Evolutionary conservation across 2,113 vertebrate genomes (phyloP).

Genomic region (Orcinus orca): DNA sequence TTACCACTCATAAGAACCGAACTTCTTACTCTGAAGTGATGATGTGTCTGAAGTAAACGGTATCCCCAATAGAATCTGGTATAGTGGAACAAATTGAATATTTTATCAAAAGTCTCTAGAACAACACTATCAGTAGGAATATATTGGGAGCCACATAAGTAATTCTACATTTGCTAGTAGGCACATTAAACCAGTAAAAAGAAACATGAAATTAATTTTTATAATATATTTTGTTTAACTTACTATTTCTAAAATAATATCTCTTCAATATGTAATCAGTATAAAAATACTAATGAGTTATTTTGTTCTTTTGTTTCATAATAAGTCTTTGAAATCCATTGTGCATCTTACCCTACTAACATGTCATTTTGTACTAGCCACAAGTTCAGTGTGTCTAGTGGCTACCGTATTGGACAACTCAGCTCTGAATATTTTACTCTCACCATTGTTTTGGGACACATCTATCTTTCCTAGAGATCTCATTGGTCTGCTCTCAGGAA

Average conservation of each 20-base stretch:
- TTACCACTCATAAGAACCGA: background rate
- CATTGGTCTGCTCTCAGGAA: background rate
- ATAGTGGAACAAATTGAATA: background rate
- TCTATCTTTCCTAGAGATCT: background rate
- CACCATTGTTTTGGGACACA: background rate
- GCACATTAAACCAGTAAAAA: background rate
- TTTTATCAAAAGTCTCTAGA: background rate
- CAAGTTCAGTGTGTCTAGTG: background rate
- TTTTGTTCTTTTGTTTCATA: background rate
- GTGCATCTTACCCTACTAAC: background rate
- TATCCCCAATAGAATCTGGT: background rate
- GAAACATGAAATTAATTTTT: background rate
- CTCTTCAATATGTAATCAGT: background rate
- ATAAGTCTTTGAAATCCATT: background rate
- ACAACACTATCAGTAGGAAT: background rate
- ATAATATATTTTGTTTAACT: background rate
- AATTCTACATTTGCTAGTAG: background rate
- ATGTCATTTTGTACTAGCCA: background rate
- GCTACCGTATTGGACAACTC: background rate
- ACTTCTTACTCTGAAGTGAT: background rate
- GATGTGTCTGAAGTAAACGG: background rate
- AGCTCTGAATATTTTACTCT: background rate
- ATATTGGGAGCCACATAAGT: background rate
- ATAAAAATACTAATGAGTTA: background rate
- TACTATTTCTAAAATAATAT: constrained; percentile 6